Percentiles rank a stretch among this genome's conserved stretches.
phyloP scores from a whole-genome alignment of 2,888 invertebrate species.

The Hirtodrosophila trivittata region DNA sequence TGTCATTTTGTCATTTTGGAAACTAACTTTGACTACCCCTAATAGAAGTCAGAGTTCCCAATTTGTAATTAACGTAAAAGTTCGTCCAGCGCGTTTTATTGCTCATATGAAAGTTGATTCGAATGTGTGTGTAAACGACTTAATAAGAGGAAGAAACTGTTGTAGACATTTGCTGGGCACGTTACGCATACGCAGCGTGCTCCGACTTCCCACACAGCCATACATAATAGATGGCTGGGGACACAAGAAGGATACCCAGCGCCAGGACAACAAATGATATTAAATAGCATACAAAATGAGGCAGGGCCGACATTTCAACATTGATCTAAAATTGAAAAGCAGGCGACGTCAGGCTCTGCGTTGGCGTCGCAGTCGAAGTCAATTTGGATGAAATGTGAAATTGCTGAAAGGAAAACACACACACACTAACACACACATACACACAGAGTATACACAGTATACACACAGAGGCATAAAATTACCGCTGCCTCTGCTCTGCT shows the following conservation, averaged over 20 bases:
- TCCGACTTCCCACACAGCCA: conserved; percentile 21
- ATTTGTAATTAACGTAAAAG: conserved; percentile 25
- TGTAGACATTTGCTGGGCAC: not conserved
- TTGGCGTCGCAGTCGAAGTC: conserved; percentile 27
- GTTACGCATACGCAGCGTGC: conserved; percentile 75
- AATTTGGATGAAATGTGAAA: conserved; percentile 46
- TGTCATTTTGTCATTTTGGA: too few relatives aligned
- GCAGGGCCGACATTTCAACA: conserved; percentile 41
- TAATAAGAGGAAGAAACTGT: too few relatives aligned
- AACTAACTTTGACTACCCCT: too few relatives aligned
- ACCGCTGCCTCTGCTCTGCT: conserved; percentile 36
- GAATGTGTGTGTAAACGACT: too few relatives aligned
- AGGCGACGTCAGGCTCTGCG: conserved; percentile 25
- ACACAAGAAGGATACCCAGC: conserved; percentile 29
- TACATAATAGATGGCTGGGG: conserved; percentile 61
- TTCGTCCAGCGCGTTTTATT: conserved; percentile 14
- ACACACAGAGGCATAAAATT: conserved; percentile 57
- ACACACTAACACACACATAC: conserved; percentile 9
- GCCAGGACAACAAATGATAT: conserved; percentile 62
- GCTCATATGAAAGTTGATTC: conserved; percentile 11
- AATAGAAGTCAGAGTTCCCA: too few relatives aligned
- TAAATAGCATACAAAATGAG: conserved; percentile 78
- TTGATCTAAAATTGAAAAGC: conserved; percentile 76
- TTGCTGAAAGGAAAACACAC: conserved; percentile 41
- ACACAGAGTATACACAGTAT: not conserved